Base-by-base conservation (phyloP, 2,888 invertebrate genomes). In the Campoplex nolae region DNA sequence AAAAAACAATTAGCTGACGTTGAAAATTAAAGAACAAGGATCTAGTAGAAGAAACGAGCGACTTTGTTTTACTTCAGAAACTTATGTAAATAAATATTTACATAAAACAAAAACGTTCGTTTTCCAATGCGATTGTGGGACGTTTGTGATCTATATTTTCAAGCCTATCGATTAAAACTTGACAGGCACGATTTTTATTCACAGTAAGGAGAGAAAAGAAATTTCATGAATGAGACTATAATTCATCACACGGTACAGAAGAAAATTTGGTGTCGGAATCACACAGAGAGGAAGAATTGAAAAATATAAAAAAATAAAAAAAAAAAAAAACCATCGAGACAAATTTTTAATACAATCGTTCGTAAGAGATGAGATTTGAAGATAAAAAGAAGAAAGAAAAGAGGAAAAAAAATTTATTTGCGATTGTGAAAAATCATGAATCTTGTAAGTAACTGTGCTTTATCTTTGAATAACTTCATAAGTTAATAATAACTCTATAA, bases 371-470 rank as follows among this genome's bases (percentile, higher is more conserved):
- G 32, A 73, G 73, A 83, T 78, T 58, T 42, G 76, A 77, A 28
- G 51, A 67, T 28, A 23, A 28, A 32, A 28, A 58, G 77, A 80
- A 80, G 42, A 42, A 42, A 42, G 42, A 45, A 80, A 32, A 82
- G 16, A 70, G 45, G 23, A 2, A 3, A 48, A 79, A 82, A 81
- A 65, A 83, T 86, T 82, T 83, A 86, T 85, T 87, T 80, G 82
- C 73, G 67, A 83, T 89, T 83, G 76, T 83, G 83, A 68, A 32
- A 76, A 70, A 83, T 86, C 88, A 85, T 85, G 88, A 89, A 71
- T 83, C 90, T 88, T 92, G 92, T 92, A 92, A 92, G 90, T 93
- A 93, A 91, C 89, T 91, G 90, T 92, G 90, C 90, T 91, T 92
- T 91, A 90, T 90, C 89, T 89, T 88, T 83, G 54, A 87, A 83